Evolutionary conservation across 2,888 invertebrate species (phyloP).

Genomic region (Drosophila borealis): DNA sequence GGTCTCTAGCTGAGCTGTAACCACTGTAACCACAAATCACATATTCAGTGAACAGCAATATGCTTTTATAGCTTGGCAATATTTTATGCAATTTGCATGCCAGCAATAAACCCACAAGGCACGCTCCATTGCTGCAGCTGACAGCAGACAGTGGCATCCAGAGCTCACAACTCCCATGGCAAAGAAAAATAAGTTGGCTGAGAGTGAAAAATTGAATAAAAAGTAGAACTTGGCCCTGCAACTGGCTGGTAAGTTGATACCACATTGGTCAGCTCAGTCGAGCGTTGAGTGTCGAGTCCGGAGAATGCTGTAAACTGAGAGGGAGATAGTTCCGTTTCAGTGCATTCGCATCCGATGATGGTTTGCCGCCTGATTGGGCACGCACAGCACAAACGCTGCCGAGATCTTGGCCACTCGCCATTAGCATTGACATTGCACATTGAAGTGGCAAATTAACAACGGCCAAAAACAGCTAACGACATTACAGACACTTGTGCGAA

Average conservation of each 20-base stretch:
- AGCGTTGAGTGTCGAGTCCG: slow-evolving; percentile 27
- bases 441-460: slow-evolving; percentile 52
- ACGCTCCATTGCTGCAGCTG: slow-evolving; percentile 53
- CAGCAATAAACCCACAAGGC: slow-evolving; percentile 52
- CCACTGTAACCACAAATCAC: slow-evolving; percentile 54
- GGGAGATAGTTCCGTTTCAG: slow-evolving; percentile 65
- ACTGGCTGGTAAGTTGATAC: slow-evolving; percentile 61
- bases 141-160: slow-evolving; percentile 23
- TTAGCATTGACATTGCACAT: slow-evolving; percentile 51
- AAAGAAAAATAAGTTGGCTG: slow-evolving; percentile 3
- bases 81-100: slow-evolving; percentile 79
- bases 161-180: slow-evolving; percentile 6
- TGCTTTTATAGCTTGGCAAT: slow-evolving; percentile 71
- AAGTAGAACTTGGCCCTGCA: slow-evolving; percentile 44
- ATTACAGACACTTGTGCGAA: slow-evolving; percentile 37
- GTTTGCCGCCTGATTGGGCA: slow-evolving; percentile 40
- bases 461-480: slow-evolving; percentile 45
- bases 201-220: background rate
- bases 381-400: slow-evolving; percentile 19
- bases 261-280: slow-evolving; percentile 54
- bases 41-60: slow-evolving; percentile 78
- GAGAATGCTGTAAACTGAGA: slow-evolving; percentile 64
- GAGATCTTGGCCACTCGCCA: slow-evolving; percentile 37
- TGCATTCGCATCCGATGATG: slow-evolving; percentile 57
- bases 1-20: slow-evolving; percentile 3